Evolutionary conservation across 2,888 invertebrate species (phyloP).

Genomic region (Plutella xylostella): DNA sequence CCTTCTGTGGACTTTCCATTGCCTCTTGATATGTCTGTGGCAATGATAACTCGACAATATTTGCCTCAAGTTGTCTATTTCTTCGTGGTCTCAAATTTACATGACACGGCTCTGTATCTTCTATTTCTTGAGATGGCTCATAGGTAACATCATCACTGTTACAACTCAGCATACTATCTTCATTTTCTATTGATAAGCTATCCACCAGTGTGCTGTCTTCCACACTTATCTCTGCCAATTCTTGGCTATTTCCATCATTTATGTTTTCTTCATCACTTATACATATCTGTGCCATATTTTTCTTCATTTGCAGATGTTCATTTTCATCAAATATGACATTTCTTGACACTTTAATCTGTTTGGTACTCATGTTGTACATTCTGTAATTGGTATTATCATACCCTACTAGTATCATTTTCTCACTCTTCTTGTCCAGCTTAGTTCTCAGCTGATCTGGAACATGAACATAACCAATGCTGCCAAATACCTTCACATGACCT

Average conservation of each 20-base stretch:
- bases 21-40: constrained; percentile 22
- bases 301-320: constrained; percentile 11
- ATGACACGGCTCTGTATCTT: constrained; percentile 7
- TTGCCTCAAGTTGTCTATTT: constrained; percentile 19
- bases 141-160: constrained; percentile 16
- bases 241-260: background rate
- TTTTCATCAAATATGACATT: constrained; percentile 24
- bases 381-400: constrained; percentile 27
- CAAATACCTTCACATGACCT: constrained; percentile 23
- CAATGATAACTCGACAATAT: constrained; percentile 17
- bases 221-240: background rate
- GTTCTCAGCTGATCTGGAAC: constrained; percentile 24
- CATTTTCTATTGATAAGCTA: constrained; percentile 10
- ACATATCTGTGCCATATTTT: constrained; percentile 14
- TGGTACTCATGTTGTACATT: constrained; percentile 21
- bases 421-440: constrained; percentile 21
- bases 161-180: constrained; percentile 16
- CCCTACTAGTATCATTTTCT: constrained; percentile 23
- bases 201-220: background rate
- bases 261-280: constrained; percentile 12
- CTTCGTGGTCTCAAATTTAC: constrained; percentile 18
- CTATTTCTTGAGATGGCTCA: constrained; percentile 19
- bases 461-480: constrained; percentile 25
- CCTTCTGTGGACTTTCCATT: constrained; percentile 14
- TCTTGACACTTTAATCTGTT: constrained; percentile 17